These are phyloP conservation scores for Anorthoa munda DNA, from an alignment of 2,888 invertebrate genomes.

Conservation along the genomic window DNA sequence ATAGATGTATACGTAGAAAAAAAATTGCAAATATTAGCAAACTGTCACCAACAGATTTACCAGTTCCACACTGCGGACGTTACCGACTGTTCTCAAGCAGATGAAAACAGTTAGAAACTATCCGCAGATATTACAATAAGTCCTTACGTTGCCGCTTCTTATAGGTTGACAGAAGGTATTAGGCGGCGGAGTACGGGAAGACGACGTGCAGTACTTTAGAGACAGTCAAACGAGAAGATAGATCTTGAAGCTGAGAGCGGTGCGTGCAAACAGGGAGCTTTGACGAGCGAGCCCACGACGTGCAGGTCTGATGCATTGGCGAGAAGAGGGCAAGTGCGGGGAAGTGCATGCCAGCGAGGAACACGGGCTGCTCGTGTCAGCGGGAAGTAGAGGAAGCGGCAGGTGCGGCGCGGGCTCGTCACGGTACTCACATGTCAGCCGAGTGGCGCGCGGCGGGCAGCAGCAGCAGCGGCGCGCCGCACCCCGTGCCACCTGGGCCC, in stretches of 20 bases:
- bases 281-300: constrained; percentile 10
- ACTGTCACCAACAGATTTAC: constrained; percentile 42
- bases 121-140: background rate
- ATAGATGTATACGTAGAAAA: constrained; percentile 53
- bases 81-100: background rate
- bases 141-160: constrained; percentile 11
- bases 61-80: constrained; percentile 9
- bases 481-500: constrained; percentile 64
- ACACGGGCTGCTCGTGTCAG: too few relatives aligned
- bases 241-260: constrained; percentile 40
- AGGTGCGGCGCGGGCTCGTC: constrained; percentile 8
- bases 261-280: constrained; percentile 38
- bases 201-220: constrained; percentile 65
- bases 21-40: constrained; percentile 38
- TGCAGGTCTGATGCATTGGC: background rate
- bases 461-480: constrained; percentile 76
- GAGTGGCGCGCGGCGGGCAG: constrained; percentile 76
- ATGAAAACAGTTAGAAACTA: constrained; percentile 1
- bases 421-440: constrained; percentile 81
- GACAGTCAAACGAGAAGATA: constrained; percentile 13
- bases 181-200: constrained; percentile 56
- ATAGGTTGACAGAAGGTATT: constrained; percentile 11
- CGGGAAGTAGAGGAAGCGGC: background rate
- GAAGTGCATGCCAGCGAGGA: background rate
- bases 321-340: background rate